These are phyloP conservation scores for Orbicella faveolata DNA, from an alignment of 64 coral and sea anemone species.

Conservation along the genomic window DNA sequence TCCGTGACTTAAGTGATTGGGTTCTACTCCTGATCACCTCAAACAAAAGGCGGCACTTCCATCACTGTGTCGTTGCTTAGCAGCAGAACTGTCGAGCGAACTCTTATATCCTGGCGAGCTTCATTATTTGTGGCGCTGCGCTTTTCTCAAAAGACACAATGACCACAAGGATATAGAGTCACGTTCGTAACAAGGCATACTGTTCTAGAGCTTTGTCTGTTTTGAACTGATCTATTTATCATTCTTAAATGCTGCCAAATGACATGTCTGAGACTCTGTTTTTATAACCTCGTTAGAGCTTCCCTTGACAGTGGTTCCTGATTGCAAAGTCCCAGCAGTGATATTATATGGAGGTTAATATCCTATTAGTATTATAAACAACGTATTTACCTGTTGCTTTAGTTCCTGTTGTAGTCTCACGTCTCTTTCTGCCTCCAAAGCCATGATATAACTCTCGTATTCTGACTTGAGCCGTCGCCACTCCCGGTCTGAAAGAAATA, in stretches of 20 bases:
- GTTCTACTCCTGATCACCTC: no score
- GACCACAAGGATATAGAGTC: no score
- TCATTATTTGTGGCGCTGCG: no score
- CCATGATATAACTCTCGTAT: conserved; percentile 68
- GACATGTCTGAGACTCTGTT: conserved; percentile 1
- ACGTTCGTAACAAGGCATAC: no score
- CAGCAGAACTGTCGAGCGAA: no score
- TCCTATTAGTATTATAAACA: not conserved
- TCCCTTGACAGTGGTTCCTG: not conserved
- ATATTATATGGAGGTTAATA: not conserved
- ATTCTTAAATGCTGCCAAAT: not conserved
- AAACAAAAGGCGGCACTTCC: no score
- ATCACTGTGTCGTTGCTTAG: no score
- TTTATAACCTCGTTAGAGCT: not conserved
- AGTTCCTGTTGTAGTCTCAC: not conserved
- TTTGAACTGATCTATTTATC: not conserved
- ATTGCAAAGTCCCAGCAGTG: not conserved
- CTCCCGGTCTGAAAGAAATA: conserved; percentile 49
- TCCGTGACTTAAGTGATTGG: no score
- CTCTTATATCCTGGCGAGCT: no score
- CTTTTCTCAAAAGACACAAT: no score
- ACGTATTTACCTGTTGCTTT: not conserved
- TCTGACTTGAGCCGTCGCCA: conserved; percentile 59
- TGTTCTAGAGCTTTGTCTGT: no score
- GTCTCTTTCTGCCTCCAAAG: conserved; percentile 41